Conservation (phyloP, 1,140 invertebrate genomes). For the Polypedilum vanderplanki region DNA sequence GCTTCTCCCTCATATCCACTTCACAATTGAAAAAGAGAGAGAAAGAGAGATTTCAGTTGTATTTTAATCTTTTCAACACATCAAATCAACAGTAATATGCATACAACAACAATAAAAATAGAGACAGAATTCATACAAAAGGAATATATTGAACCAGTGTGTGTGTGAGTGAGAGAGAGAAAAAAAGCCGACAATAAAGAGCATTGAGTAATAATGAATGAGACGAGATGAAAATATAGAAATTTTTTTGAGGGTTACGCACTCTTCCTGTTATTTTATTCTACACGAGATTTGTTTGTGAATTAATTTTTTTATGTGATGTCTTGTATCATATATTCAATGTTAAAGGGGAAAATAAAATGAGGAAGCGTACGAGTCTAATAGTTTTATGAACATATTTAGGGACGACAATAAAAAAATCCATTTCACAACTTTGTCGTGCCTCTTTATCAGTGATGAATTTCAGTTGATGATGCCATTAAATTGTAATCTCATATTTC, state of each 20-base stretch:
- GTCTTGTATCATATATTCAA: background rate
- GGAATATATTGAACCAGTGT: too few species aligned
- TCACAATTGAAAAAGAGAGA: too few species aligned
- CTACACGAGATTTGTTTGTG: slow-evolving; percentile 20
- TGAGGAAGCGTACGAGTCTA: background rate
- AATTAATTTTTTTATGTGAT: slow-evolving; percentile 25
- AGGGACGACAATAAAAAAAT: slow-evolving; percentile 25
- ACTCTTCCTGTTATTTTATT: background rate
- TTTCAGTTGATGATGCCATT: slow-evolving; percentile 27
- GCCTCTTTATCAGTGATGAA: slow-evolving; percentile 28
- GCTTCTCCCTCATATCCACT: too few species aligned
- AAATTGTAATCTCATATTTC: slow-evolving; percentile 27
- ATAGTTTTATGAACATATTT: slow-evolving; percentile 5
- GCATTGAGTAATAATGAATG: slow-evolving; percentile 6
- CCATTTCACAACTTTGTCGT: background rate
- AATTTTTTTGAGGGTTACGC: background rate
- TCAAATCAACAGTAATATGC: too few species aligned
- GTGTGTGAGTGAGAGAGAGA: too few species aligned
- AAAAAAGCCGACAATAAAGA: background rate
- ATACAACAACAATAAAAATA: too few species aligned
- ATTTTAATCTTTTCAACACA: too few species aligned
- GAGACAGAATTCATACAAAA: too few species aligned
- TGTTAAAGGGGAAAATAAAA: background rate
- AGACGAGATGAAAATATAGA: background rate
- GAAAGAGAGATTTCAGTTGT: too few species aligned